These are phyloP conservation scores for Melieria crassipennis DNA, from an alignment of 2,888 invertebrate genomes.

Conservation along the genomic window DNA sequence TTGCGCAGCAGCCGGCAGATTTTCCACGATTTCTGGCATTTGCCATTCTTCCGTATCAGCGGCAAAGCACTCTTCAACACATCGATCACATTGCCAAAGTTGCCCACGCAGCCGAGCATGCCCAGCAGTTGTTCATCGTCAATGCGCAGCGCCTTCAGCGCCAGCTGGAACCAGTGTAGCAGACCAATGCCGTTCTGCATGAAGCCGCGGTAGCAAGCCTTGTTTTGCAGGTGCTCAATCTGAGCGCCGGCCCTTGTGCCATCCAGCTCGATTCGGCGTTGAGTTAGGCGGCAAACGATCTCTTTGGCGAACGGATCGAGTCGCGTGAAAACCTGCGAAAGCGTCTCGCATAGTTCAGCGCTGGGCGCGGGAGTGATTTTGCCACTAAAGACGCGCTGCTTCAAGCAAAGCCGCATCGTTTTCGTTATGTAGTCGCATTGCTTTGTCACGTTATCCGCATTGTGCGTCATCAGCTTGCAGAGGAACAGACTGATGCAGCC, in stretches of 20 bases:
- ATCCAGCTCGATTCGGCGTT: neutral
- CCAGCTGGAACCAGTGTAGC: neutral
- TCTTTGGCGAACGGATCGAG: neutral
- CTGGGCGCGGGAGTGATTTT: neutral
- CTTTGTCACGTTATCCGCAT: neutral
- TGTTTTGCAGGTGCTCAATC: neutral
- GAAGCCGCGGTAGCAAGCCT: neutral
- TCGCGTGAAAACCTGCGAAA: neutral
- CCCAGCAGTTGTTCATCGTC: neutral
- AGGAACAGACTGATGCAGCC: neutral
- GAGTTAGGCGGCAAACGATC: neutral
- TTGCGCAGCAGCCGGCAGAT: neutral
- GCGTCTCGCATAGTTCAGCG: neutral
- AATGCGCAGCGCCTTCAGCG: neutral
- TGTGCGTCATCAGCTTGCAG: neutral
- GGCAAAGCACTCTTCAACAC: neutral
- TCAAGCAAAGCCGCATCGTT: neutral
- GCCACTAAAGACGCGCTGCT: neutral
- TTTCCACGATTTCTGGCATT: neutral
- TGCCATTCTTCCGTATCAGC: neutral
- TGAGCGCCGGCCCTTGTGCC: neutral
- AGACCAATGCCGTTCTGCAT: neutral
- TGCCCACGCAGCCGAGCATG: neutral
- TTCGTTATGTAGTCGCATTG: neutral
- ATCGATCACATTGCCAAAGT: neutral